Base-by-base conservation (phyloP, 2,797 vertebrate species). In the Xenops minutus region DNA sequence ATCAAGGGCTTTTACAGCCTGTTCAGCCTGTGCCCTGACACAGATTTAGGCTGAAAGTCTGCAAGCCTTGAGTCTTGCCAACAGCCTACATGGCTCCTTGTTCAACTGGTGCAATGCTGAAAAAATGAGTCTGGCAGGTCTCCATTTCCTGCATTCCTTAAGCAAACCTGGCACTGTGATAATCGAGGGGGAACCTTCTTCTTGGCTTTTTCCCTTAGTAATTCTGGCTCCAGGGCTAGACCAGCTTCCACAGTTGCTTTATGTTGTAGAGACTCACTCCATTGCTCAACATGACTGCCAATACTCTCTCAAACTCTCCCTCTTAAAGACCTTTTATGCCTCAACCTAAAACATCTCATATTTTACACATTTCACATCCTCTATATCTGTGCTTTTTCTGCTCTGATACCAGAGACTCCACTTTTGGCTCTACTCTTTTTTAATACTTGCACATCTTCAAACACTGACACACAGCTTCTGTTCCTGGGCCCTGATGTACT, bases 91-190 rank as follows among this genome's bases (percentile, higher is more conserved):
- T 9, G 81, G 80, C 24, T 85, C 80, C 71, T 93, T 66, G 54
- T 64, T 88, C 52, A 88, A 43, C 21, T 81, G 76, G 85, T 10
- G 86, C 52, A 71, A 16, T 5, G 30, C 44, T 83, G 49, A 49
- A 84, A 81, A 56, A 49, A 66, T 59, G 8, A 61, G 16, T 36
- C 64, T 88, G 92, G 77, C 84, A 94, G 59, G 48, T 27, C 63
- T 87, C 69, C 5, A 14, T 59, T 94, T 95, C 88, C 94, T 84
- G 76, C 80, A 94, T 95, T 94, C 92, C 92, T 87, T 72, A 88
- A 86, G 36, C 73, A 92, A 94, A 88, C 59, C 80, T 84, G 79
- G 78, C 68, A 71, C 89, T 17, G 36, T 17, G 49, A 85, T 10
- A 88, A 46, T 66, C 87, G 78, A 78, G 41, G 39, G 48, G 41